Percentiles rank a stretch among this genome's conserved stretches.
phyloP scores from a whole-genome alignment of 2,797 vertebrate genomes.

The Lindbergichthys nudifrons region DNA sequence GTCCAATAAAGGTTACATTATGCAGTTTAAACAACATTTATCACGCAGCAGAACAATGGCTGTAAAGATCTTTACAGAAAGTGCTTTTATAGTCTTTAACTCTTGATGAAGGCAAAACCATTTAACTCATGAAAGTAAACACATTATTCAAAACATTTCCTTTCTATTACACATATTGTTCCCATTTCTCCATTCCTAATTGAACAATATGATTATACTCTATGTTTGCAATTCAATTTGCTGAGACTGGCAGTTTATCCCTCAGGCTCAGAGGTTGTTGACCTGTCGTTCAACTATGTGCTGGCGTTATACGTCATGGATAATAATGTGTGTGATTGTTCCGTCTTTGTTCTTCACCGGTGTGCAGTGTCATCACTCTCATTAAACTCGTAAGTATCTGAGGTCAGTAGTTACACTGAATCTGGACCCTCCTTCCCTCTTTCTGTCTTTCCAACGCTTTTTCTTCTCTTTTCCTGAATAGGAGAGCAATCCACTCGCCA shows the following conservation, averaged over 20 bases:
- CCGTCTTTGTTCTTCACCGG: constrained; percentile 41
- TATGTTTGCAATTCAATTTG: neutral
- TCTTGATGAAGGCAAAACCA: constrained; percentile 1
- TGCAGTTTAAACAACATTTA: constrained; percentile 49
- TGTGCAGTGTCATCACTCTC: constrained; percentile 42
- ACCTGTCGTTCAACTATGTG: constrained; percentile 44
- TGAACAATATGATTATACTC: neutral
- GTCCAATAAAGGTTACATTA: constrained; percentile 34
- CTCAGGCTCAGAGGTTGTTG: constrained; percentile 43
- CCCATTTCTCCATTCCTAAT: neutral
- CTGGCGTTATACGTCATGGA: constrained; percentile 27
- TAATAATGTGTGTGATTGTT: constrained; percentile 31
- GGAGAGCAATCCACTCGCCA: constrained; percentile 21
- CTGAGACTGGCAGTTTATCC: neutral
- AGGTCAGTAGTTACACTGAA: constrained; percentile 23
- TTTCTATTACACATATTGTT: neutral
- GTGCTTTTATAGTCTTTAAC: constrained; percentile 45
- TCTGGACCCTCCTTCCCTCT: constrained; percentile 30
- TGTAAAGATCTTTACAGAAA: constrained; percentile 49
- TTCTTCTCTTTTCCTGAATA: constrained; percentile 5
- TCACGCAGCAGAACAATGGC: constrained; percentile 52
- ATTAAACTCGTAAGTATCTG: constrained; percentile 13
- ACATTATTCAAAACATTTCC: neutral
- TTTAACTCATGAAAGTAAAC: neutral
- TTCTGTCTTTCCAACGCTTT: neutral